Evolutionary conservation across 1,140 invertebrate genomes (phyloP), one percentile per base, ranked within the genome.

Genomic region (Trichonephila inaurata): DNA sequence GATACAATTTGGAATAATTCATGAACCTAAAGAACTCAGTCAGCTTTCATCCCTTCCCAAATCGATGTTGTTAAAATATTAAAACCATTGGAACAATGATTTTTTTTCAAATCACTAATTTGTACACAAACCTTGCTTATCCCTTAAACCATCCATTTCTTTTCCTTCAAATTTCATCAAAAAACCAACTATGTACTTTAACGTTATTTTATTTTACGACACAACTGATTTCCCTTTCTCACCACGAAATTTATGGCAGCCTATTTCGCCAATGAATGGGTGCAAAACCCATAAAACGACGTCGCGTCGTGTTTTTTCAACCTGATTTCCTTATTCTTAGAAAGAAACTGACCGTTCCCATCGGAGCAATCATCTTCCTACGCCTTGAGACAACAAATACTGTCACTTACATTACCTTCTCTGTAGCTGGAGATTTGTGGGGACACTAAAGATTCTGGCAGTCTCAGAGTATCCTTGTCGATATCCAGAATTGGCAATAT

Each of bases 391-490:
- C 44, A 85, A 85, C 44, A 85, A 85, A 85, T 60, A 28, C 24
- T 21, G 83, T 51, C 51, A 60, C 83, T 85, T 60, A 85, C 83
- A 44, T 62, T 91, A 91, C 91, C 91, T 92, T 87, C 85, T 87
- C 91, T 69, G n/a, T 92, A 24, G 14, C 40, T n/a, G 21, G 83
- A 60, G 14, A 92, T 85, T 61, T 86, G 58, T 8, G 91, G 91
- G 14, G 66, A 87, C 21, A 89, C 64, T 5, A 66, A 89, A 19
- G 89, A 58, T 14, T 82, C 77, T 72, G 82, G 91, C n/a, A 92
- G 51, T 83, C 60, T 82, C n/a, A 89, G 64, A 61, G n/a, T 77
- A 60, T 82, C 64, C 61, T 69, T 66, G 16, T 92, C 91, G 2
- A 40, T 16, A 6, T 24, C 83, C 12, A 40, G 7, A 14, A 21